phyloP scores from a whole-genome alignment of 2,888 invertebrate species.

The Elgonia sp. region DNA sequence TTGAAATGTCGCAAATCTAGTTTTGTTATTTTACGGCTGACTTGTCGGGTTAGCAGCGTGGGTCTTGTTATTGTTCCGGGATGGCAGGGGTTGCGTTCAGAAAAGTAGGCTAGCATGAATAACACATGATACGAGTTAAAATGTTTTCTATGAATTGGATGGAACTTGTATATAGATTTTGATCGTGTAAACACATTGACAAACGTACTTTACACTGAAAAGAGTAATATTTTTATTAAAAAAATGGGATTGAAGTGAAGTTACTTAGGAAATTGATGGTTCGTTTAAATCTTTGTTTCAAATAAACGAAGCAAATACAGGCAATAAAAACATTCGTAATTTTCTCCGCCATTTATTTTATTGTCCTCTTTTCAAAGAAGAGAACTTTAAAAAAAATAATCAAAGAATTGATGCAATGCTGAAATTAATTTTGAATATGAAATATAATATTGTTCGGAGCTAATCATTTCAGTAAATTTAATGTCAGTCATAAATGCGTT shows the following conservation, averaged over 20 bases:
- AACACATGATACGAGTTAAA: conserved; percentile 57
- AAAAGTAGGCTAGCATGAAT: conserved; percentile 43
- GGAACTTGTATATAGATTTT: conserved; percentile 33
- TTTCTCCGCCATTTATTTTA: no score
- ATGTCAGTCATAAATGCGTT: no score
- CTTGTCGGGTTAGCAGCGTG: conserved; percentile 15
- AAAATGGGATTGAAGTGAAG: not conserved
- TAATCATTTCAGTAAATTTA: no score
- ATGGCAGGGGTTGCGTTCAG: conserved; percentile 4
- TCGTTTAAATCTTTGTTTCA: no score
- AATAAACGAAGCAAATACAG: no score
- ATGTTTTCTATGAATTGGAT: conserved; percentile 53
- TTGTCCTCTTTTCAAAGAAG: no score
- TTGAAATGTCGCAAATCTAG: conserved; percentile 67
- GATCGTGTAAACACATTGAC: conserved; percentile 22
- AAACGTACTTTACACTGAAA: not conserved
- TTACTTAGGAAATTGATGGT: no score
- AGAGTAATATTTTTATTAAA: not conserved
- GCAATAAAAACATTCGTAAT: no score
- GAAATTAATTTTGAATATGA: no score
- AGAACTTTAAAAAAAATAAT: no score
- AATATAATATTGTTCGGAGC: no score
- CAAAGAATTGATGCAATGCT: no score
- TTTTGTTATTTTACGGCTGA: conserved; percentile 51
- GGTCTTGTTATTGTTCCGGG: conserved; percentile 52